These are phyloP conservation scores for Listrodromus nycthemerus DNA, from an alignment of 2,888 invertebrate species.

Conservation along the genomic window DNA sequence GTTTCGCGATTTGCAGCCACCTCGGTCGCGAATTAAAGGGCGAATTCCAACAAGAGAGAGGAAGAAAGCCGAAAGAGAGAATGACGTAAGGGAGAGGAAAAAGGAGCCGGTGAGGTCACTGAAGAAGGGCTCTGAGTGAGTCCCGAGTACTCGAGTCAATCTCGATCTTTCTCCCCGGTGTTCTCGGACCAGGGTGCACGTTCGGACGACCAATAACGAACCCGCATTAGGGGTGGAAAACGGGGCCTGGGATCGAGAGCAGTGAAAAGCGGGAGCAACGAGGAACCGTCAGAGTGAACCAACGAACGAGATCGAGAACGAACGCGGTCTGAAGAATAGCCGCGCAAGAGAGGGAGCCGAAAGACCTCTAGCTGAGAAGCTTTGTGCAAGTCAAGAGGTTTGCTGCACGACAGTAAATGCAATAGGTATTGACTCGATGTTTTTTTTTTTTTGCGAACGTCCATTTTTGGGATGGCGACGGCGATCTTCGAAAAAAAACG, in stretches of 20 bases:
- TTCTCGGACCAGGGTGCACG: conserved; percentile 66
- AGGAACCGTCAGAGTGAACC: not conserved
- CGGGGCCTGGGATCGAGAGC: conserved; percentile 51
- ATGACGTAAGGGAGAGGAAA: conserved; percentile 15
- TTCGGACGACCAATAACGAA: conserved; percentile 79
- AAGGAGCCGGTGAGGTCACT: conserved; percentile 43
- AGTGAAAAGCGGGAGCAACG: conserved; percentile 59
- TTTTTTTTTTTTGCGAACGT: not conserved
- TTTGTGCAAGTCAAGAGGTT: conserved; percentile 41
- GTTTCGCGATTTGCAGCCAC: conserved; percentile 42
- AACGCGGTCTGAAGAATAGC: not conserved
- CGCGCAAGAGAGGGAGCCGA: not conserved
- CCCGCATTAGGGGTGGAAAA: conserved; percentile 79
- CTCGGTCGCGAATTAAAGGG: conserved; percentile 32
- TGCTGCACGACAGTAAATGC: conserved; percentile 1
- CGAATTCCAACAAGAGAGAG: conserved; percentile 19
- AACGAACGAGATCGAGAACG: not conserved
- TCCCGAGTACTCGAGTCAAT: conserved; percentile 74
- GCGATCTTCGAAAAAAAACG: not conserved
- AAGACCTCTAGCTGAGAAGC: conserved; percentile 17
- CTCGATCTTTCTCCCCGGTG: conserved; percentile 71
- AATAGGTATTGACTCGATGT: not conserved
- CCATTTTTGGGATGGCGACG: not conserved
- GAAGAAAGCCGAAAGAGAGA: conserved; percentile 14
- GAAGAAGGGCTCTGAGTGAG: conserved; percentile 60